Percentiles rank a stretch among this genome's conserved stretches.
Evolutionary conservation across 2,797 vertebrate genomes (phyloP).

Genomic region (Ficedula albicollis): DNA sequence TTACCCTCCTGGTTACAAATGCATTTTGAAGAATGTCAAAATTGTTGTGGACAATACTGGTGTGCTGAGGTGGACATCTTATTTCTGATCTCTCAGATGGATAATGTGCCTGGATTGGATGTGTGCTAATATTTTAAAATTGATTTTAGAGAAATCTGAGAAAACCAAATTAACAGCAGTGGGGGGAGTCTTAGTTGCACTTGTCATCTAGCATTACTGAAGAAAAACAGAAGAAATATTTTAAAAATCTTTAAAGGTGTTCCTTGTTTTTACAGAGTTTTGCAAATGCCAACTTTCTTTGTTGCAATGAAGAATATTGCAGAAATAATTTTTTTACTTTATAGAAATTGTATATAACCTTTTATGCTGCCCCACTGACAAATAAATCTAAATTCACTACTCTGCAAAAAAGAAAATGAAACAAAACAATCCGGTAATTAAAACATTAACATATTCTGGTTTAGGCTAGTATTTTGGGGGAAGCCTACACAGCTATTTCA

Average conservation of each 20-base stretch:
- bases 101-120: slow-evolving; percentile 28
- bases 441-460: not conserved
- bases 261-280: slow-evolving; percentile 16
- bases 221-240: not conserved
- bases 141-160: not conserved
- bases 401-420: not conserved
- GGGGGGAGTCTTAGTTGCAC: not conserved
- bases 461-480: not conserved
- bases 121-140: slow-evolving; percentile 21
- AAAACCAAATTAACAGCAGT: not conserved
- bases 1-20: slow-evolving; percentile 67
- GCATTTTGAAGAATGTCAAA: slow-evolving; percentile 66
- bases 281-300: not conserved
- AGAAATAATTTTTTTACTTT: not conserved
- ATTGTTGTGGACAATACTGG: slow-evolving; percentile 59
- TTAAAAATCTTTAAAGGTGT: not conserved
- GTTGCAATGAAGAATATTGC: not conserved
- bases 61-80: slow-evolving; percentile 48
- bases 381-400: not conserved
- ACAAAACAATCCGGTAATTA: not conserved
- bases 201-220: not conserved
- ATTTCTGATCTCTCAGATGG: slow-evolving; percentile 36
- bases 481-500: not conserved
- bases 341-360: not conserved
- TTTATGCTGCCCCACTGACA: not conserved